Evolutionary conservation across 2,797 vertebrate species (phyloP).

Genomic region (Coracias cyanogaster): DNA sequence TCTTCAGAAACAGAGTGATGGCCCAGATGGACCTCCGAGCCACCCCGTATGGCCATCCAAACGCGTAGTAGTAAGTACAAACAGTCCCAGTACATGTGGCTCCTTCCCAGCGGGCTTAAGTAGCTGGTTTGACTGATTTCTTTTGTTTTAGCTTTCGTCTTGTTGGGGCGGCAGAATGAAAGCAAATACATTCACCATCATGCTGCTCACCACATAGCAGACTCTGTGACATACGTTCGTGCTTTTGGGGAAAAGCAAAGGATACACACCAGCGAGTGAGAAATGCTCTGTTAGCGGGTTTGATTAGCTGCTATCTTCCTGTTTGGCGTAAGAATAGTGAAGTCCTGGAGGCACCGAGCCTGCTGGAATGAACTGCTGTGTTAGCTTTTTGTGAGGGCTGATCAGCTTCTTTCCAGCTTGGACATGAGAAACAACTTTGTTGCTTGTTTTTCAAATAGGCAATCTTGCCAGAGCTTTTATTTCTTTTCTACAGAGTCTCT

Average conservation of each 20-base stretch:
- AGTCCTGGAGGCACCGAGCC: not conserved
- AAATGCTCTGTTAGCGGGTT: not conserved
- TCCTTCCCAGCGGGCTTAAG: not conserved
- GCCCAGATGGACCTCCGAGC: not conserved
- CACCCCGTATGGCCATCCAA: not conserved
- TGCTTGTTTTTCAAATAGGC: slow-evolving; percentile 4
- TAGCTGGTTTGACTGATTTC: not conserved
- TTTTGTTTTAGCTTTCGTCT: not conserved
- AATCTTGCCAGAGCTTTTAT: slow-evolving; percentile 10
- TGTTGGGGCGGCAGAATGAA: not conserved
- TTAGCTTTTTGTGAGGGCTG: not conserved
- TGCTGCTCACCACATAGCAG: accelerated
- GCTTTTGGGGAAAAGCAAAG: not conserved
- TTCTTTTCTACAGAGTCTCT: not conserved
- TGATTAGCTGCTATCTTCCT: not conserved
- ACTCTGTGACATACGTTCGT: accelerated
- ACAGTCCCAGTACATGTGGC: not conserved
- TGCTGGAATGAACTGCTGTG: not conserved
- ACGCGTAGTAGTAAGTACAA: not conserved
- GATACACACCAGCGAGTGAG: not conserved
- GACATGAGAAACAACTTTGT: not conserved
- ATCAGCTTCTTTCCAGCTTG: not conserved
- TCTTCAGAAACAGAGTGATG: not conserved
- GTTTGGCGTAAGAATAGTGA: not conserved
- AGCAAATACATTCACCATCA: not conserved